Evolutionary conservation across 1,140 invertebrate genomes (phyloP).

Genomic region (Heliconius congener): DNA sequence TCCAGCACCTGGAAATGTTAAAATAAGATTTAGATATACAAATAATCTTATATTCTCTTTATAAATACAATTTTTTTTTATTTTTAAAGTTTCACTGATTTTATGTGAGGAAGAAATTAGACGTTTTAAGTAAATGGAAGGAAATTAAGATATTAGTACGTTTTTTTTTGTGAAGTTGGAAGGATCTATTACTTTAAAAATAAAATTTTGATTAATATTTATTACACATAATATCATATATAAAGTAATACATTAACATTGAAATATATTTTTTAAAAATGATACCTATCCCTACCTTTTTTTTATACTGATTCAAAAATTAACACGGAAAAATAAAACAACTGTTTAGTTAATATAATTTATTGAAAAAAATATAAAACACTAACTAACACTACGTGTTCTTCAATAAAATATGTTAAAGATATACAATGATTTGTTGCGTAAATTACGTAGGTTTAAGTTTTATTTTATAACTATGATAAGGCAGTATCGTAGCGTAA

Average conservation of each 20-base stretch:
- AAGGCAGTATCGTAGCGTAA: neutral
- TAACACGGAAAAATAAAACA: neutral
- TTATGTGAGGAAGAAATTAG: neutral
- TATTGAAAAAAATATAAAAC: slow-evolving; percentile 19
- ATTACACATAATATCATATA: no score
- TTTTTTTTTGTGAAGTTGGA: no score
- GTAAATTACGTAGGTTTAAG: neutral
- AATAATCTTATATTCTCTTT: neutral
- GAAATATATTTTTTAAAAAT: no score
- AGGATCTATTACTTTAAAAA: no score
- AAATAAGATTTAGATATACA: neutral
- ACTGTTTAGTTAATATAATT: neutral
- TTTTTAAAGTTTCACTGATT: neutral
- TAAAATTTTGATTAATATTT: no score
- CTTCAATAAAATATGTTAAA: slow-evolving; percentile 1
- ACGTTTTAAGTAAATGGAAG: no score
- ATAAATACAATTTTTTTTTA: neutral
- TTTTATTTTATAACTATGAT: neutral
- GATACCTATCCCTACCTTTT: neutral
- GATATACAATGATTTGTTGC: neutral
- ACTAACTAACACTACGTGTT: neutral
- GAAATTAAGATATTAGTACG: no score
- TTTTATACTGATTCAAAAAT: neutral
- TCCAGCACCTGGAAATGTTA: slow-evolving; percentile 82
- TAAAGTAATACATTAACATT: no score